These are phyloP conservation scores for Archips crataeganus DNA, from an alignment of 2,888 invertebrate species.

Conservation along the genomic window DNA sequence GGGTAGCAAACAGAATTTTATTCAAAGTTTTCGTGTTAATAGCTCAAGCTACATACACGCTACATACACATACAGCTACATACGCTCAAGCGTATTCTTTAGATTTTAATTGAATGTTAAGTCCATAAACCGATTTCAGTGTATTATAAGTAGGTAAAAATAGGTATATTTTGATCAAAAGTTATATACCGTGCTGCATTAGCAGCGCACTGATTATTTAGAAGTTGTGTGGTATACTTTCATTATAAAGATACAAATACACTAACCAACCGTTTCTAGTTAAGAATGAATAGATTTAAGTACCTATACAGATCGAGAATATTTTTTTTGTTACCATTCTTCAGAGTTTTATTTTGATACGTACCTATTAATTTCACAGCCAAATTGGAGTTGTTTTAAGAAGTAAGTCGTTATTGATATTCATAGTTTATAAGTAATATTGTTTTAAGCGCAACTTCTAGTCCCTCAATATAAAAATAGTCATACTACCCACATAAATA, in stretches of 20 bases:
- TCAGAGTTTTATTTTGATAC: constrained; percentile 27
- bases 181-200: not conserved
- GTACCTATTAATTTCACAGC: not conserved
- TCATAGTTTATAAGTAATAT: constrained; percentile 38
- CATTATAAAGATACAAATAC: not conserved
- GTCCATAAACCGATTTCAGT: not conserved
- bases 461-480: constrained; percentile 26
- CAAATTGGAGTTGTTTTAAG: constrained; percentile 2
- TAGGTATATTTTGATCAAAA: not conserved
- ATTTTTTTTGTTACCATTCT: constrained; percentile 15
- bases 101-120: not conserved
- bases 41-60: too few species aligned
- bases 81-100: not conserved
- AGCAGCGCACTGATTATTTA: not conserved
- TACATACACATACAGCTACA: too few species aligned
- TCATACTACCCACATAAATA: constrained; percentile 7
- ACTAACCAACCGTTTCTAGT: not conserved
- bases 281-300: not conserved
- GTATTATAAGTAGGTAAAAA: not conserved
- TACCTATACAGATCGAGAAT: not conserved
- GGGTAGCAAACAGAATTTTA: not conserved
- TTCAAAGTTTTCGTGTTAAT: not conserved
- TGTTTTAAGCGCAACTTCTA: constrained; percentile 34
- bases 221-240: not conserved
- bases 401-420: constrained; percentile 37